Conservation (phyloP, 2,888 invertebrate species). For the Phyto melanocephala region DNA sequence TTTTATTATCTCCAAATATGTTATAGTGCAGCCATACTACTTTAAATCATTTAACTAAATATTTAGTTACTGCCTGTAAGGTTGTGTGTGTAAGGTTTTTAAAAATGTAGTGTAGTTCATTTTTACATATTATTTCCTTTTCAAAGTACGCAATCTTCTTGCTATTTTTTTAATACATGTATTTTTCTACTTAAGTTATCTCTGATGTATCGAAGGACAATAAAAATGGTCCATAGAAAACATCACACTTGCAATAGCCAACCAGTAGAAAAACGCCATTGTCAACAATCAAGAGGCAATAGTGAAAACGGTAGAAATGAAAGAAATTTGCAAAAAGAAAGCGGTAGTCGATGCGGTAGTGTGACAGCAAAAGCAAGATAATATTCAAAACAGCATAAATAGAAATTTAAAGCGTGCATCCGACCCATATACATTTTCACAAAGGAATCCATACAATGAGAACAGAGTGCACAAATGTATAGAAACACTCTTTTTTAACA, state of each 20-base stretch:
- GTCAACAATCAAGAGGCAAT: constrained; percentile 14
- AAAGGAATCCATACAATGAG: background rate
- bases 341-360: background rate
- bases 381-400: constrained; percentile 20
- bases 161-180: constrained; percentile 21
- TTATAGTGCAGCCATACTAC: no score
- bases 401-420: constrained; percentile 39
- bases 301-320: background rate
- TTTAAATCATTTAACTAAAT: no score
- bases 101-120: background rate
- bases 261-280: constrained; percentile 17
- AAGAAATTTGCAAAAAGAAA: background rate
- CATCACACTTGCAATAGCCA: constrained; percentile 33
- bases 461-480: background rate
- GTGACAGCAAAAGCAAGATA: constrained; percentile 24
- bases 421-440: constrained; percentile 10
- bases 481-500: no score
- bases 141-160: constrained; percentile 16
- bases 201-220: constrained; percentile 44
- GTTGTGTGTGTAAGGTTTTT: no score
- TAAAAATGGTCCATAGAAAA: constrained; percentile 3
- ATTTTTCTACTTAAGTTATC: constrained; percentile 33
- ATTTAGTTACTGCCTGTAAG: no score
- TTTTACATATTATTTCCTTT: constrained; percentile 48
- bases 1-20: no score